Conservation (phyloP, 2,113 vertebrate species). For the Limanda limanda region DNA sequence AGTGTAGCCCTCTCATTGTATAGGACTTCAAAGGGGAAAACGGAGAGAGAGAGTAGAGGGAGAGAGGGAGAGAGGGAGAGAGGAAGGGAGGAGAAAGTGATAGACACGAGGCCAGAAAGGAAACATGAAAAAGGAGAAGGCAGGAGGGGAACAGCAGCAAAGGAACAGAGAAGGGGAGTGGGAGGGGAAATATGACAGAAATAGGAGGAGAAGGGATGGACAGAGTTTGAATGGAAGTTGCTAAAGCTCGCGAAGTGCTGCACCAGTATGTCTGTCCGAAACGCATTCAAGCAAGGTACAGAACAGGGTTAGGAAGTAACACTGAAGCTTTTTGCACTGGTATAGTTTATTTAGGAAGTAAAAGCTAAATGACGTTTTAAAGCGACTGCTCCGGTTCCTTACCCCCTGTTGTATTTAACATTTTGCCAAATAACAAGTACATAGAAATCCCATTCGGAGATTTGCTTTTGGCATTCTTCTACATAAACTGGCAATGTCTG, state of each 20-base stretch:
- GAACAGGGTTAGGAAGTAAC: slow-evolving; percentile 33
- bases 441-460: slow-evolving; percentile 1
- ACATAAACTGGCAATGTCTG: background rate
- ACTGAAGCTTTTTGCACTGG: background rate
- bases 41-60: slow-evolving; percentile 29
- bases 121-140: slow-evolving; percentile 33
- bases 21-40: slow-evolving; percentile 77
- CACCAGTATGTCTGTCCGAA: slow-evolving; percentile 9
- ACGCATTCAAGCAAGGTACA: slow-evolving; percentile 19
- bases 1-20: slow-evolving; percentile 73
- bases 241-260: slow-evolving; percentile 32
- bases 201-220: slow-evolving; percentile 10
- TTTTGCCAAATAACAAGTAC: slow-evolving; percentile 2
- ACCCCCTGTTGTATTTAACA: background rate
- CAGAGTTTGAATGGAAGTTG: slow-evolving; percentile 42
- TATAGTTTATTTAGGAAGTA: slow-evolving; percentile 10
- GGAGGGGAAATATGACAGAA: slow-evolving; percentile 28
- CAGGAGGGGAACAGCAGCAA: slow-evolving; percentile 32
- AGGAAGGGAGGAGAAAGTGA: slow-evolving; percentile 26
- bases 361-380: background rate
- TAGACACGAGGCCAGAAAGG: slow-evolving; percentile 36
- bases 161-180: slow-evolving; percentile 5
- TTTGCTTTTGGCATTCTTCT: slow-evolving; percentile 16
- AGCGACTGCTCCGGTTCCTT: background rate
- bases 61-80: background rate